A percentile compares a stretch with the other conserved stretches of the same genome.
Evolutionary conservation across 2,797 vertebrate species (phyloP).

Genomic region (Argyrosomus regius): DNA sequence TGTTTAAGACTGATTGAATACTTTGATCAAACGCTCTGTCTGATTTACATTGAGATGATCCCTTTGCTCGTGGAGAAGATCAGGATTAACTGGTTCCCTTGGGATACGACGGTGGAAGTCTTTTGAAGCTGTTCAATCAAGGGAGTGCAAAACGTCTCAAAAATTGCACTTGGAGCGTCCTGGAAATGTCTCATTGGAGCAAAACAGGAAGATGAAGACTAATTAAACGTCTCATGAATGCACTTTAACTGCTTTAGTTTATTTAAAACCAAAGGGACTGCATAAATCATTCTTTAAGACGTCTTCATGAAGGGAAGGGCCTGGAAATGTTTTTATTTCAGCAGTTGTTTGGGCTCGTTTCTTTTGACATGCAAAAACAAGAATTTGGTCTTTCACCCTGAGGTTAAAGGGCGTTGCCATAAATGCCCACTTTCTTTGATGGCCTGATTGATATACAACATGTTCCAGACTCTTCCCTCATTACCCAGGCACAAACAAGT

Average conservation of each 20-base stretch:
- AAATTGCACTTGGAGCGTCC: conserved; percentile 62
- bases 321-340: conserved; percentile 47
- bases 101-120: conserved; percentile 73
- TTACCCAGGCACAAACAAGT: conserved; percentile 73
- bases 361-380: conserved; percentile 80
- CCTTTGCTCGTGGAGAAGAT: conserved; percentile 84
- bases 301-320: conserved; percentile 16
- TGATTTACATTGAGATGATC: conserved; percentile 88
- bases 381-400: conserved; percentile 79
- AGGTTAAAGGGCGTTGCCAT: conserved; percentile 80
- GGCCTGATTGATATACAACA: conserved; percentile 84
- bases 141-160: conserved; percentile 74
- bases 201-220: conserved; percentile 24
- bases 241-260: conserved; percentile 12
- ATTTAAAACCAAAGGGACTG: conserved; percentile 38
- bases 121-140: conserved; percentile 86
- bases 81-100: conserved; percentile 84
- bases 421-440: conserved; percentile 82
- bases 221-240: conserved; percentile 42
- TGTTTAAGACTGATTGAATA: conserved; percentile 75
- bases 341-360: conserved; percentile 59
- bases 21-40: conserved; percentile 86
- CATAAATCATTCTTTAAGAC: conserved; percentile 46
- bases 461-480: conserved; percentile 75
- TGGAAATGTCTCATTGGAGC: conserved; percentile 63